These are phyloP conservation scores for Drosophila algonquin DNA, from an alignment of 2,888 invertebrate genomes.

Conservation along the genomic window DNA sequence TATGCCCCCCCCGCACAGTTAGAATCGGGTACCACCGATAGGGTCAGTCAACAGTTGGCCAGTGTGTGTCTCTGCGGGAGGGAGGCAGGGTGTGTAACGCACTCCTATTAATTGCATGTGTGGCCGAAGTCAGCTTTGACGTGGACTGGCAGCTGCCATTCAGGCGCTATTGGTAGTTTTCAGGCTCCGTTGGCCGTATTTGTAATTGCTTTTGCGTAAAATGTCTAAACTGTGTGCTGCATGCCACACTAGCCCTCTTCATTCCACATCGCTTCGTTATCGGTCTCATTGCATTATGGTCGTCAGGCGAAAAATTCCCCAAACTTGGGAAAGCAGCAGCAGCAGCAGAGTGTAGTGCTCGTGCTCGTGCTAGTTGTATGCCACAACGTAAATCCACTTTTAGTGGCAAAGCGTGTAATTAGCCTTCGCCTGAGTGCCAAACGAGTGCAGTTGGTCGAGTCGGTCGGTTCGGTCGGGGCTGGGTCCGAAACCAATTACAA, in stretches of 20 bases:
- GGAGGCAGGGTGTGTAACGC: constrained; percentile 6
- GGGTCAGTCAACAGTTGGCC: constrained; percentile 71
- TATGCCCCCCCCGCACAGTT: neutral
- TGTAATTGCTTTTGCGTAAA: constrained; percentile 62
- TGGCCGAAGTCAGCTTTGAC: constrained; percentile 49
- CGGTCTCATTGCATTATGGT: constrained; percentile 55
- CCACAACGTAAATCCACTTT: constrained; percentile 56
- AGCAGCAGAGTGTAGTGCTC: constrained; percentile 9
- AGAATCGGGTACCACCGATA: constrained; percentile 35
- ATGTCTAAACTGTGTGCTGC: constrained; percentile 37
- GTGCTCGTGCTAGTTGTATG: neutral
- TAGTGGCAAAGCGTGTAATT: constrained; percentile 62
- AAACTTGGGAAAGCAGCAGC: neutral
- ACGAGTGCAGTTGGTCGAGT: constrained; percentile 5
- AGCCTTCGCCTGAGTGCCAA: constrained; percentile 40
- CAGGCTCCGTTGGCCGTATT: constrained; percentile 27
- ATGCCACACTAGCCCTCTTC: neutral
- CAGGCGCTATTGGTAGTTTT: neutral
- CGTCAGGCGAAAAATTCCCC: constrained; percentile 34
- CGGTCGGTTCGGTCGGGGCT: neutral
- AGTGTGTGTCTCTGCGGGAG: neutral
- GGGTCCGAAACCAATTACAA: constrained; percentile 59
- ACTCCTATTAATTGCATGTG: constrained; percentile 65
- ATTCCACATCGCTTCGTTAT: constrained; percentile 37
- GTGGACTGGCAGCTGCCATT: constrained; percentile 42